Conservation (phyloP, 1,140 invertebrate genomes). For the Drosophila tropicalis region DNA sequence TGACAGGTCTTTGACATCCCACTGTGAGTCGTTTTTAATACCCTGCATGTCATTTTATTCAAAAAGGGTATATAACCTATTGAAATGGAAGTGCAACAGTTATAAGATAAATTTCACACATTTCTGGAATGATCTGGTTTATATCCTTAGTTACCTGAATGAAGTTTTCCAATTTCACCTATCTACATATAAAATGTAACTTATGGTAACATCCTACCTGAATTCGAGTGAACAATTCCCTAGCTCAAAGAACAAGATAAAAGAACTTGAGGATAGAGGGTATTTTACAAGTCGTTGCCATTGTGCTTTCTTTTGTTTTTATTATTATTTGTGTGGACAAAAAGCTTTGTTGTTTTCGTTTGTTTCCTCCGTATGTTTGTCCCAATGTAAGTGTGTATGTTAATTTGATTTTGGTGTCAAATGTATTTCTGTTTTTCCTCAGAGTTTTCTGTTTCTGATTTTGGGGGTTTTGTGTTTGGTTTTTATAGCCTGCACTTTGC, state of each 20-base stretch:
- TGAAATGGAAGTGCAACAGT: no score
- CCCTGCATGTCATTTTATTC: neutral
- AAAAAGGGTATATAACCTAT: no score
- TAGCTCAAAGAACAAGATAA: no score
- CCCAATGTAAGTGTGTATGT: conserved; percentile 71
- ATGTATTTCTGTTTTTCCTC: conserved; percentile 45
- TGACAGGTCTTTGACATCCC: conserved; percentile 71
- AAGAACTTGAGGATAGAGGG: no score
- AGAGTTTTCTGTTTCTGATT: conserved; percentile 13
- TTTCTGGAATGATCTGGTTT: no score
- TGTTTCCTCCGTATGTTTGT: conserved; percentile 4
- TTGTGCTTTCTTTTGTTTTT: neutral
- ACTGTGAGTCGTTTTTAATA: conserved; percentile 56
- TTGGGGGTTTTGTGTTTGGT: conserved; percentile 25
- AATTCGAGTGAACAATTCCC: no score
- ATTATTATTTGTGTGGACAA: conserved; percentile 34
- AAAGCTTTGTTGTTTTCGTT: conserved; percentile 41
- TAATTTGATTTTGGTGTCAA: conserved; percentile 80
- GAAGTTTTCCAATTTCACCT: no score
- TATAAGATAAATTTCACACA: no score
- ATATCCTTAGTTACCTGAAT: no score
- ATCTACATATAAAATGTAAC: no score
- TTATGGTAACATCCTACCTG: no score
- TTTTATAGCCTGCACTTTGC: conserved; percentile 71
- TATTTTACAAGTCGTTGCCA: neutral